Conservation (phyloP, 1,140 invertebrate species). For the Drosophila hydei region DNA sequence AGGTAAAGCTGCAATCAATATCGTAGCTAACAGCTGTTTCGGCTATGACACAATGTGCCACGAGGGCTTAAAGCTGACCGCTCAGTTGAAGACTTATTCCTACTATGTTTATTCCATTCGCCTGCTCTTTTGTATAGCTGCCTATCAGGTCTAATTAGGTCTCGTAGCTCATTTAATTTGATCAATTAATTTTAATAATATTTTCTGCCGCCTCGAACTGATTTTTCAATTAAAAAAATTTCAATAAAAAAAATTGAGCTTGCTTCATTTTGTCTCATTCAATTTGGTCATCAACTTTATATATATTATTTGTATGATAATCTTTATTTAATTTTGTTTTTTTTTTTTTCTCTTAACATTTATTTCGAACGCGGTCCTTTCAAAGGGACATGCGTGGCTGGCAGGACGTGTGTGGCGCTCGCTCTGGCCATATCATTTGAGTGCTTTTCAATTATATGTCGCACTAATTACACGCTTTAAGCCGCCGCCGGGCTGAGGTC, state of each 20-base stretch:
- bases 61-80: not conserved
- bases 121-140: not conserved
- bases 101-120: too few relatives aligned
- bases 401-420: slow-evolving; percentile 12
- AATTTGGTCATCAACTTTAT: slow-evolving; percentile 3
- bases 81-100: too few relatives aligned
- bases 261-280: too few relatives aligned
- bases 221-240: too few relatives aligned
- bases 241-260: too few relatives aligned
- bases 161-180: too few relatives aligned
- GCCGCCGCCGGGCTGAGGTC: slow-evolving; percentile 54
- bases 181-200: too few relatives aligned
- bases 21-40: slow-evolving; percentile 22
- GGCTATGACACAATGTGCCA: slow-evolving; percentile 18
- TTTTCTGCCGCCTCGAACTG: too few relatives aligned
- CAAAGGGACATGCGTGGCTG: slow-evolving; percentile 22
- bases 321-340: not conserved
- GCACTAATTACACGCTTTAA: slow-evolving; percentile 72
- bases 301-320: slow-evolving; percentile 5
- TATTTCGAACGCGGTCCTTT: not conserved
- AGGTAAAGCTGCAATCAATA: slow-evolving; percentile 34
- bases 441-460: slow-evolving; percentile 71
- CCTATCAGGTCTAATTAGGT: not conserved
- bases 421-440: slow-evolving; percentile 55
- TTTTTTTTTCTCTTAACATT: slow-evolving; percentile 13